Conservation (phyloP, 2,888 invertebrate genomes). For the Acleris sparsana region DNA sequence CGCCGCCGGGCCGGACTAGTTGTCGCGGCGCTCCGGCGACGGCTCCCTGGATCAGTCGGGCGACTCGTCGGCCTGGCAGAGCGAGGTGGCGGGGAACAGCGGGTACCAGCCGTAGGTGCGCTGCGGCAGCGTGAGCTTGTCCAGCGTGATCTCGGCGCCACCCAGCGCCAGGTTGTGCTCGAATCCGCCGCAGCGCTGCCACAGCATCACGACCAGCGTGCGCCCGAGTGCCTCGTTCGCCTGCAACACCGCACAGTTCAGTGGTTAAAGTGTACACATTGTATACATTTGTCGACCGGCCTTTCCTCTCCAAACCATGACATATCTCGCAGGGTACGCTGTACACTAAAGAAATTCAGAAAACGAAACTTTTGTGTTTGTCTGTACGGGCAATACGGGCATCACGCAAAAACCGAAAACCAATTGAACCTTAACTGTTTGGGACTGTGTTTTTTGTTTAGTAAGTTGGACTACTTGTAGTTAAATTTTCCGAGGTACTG, state of each 20-base stretch:
- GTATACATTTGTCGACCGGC: too few relatives aligned
- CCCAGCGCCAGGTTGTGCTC: slow-evolving; percentile 92
- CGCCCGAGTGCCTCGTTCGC: slow-evolving; percentile 90
- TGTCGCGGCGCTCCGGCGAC: slow-evolving; percentile 77
- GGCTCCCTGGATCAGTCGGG: slow-evolving; percentile 82
- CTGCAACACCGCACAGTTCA: slow-evolving; percentile 51
- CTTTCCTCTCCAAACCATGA: too few relatives aligned
- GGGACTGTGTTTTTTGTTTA: too few relatives aligned
- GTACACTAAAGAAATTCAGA: too few relatives aligned
- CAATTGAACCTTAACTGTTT: too few relatives aligned
- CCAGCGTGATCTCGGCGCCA: slow-evolving; percentile 93
- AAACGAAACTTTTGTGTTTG: too few relatives aligned
- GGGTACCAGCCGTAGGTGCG: slow-evolving; percentile 96
- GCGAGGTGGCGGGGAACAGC: slow-evolving; percentile 92
- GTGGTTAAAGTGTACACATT: too few relatives aligned
- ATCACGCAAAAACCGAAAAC: too few relatives aligned
- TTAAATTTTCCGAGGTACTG: slow-evolving; percentile 26
- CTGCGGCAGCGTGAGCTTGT: slow-evolving; percentile 90
- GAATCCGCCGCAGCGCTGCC: slow-evolving; percentile 95
- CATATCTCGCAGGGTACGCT: too few relatives aligned
- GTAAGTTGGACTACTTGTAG: not conserved
- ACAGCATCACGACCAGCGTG: slow-evolving; percentile 94
- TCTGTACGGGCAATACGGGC: too few relatives aligned
- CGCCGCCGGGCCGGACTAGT: slow-evolving; percentile 66
- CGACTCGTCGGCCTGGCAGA: slow-evolving; percentile 85